A percentile compares a stretch with the other conserved stretches of the same genome.
phyloP scores from a whole-genome alignment of 2,113 vertebrate genomes.

The Bos taurus region ARS-UCD2.0 NC_037343.1:78223001-78223500 shows the following conservation, averaged over 20 bases:
- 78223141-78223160: background rate
- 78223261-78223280: background rate
- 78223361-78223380: background rate
- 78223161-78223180: background rate
- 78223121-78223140: background rate
- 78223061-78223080: background rate
- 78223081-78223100: background rate
- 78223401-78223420: background rate
- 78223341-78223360: background rate
- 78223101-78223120: background rate
- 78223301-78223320: background rate
- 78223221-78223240: background rate
- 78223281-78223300: background rate
- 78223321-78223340: background rate
- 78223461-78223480: no score
- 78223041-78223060: background rate
- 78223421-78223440: background rate
- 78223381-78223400: background rate
- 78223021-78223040: background rate
- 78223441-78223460: no score
- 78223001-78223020: background rate
- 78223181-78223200: background rate
- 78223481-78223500: no score
- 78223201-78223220: background rate
- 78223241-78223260: no score